Base-by-base conservation (phyloP, 2,797 vertebrate genomes). In the Pempheris klunzingeri region DNA sequence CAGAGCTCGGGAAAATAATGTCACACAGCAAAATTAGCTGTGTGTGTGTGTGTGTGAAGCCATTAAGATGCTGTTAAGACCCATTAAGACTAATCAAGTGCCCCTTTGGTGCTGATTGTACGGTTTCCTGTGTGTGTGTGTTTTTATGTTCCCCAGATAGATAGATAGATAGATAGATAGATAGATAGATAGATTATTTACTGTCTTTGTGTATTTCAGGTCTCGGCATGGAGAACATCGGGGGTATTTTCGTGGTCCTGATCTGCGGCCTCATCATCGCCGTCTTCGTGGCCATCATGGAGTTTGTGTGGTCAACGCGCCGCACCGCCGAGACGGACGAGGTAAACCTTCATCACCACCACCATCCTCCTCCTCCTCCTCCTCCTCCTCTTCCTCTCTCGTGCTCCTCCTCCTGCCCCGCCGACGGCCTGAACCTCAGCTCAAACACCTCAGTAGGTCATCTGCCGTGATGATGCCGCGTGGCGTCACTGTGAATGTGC, bases 261-360 rank as follows among this genome's bases (percentile, higher is more conserved):
- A 97, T 97, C 90, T 97, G 96, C 4, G 96, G 97, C 32, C 95
- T 97, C 81, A 97, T 97, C 88, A 96, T 97, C 6, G 96, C 97
- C 2, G 96, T 97, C 74, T 97, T 97, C 0, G 96, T 97, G 82
- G 96, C 97, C 0, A 94, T 97, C 89, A 97, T 97, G 96, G 97
- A 97, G 82, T 97, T 97, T 49, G 94, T 97, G 26, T 97, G 97
- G 97, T 96, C 96, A 69, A 97, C 96, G 0, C 94, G 97, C 14
- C 94, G 95, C 87, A 94, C 93, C 0, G 96, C 96, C 0, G 96
- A 97, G 90, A 96, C 95, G 0, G 96, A 97, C 39, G 96, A 97
- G 96, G 96, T 97, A 91, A 94, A 93, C 79, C 75, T 71, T 75
- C 81, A 66, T 77, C 82, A 55, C 77, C 73, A 30, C 30, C 57